Conservation (phyloP, 2,888 invertebrate genomes). For the Cerastis rubricosa region DNA sequence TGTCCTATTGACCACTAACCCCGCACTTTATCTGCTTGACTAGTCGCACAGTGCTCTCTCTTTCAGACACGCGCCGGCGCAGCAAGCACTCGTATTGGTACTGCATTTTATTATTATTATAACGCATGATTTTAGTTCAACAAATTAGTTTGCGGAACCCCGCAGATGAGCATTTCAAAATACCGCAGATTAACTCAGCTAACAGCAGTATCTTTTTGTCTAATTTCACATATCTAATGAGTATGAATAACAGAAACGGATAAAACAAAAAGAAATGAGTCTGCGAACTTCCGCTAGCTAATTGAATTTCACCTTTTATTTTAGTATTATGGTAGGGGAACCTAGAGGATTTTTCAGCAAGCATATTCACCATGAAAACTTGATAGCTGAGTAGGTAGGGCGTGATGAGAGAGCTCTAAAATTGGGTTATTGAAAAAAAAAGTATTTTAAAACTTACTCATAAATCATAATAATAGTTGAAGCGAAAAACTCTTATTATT, state of each 20-base stretch:
- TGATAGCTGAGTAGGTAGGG: not conserved
- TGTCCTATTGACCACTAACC: conserved; percentile 39
- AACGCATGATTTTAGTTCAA: conserved; percentile 54
- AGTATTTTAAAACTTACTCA: no score
- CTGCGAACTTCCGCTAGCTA: not conserved
- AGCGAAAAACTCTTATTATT: no score
- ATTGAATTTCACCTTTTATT: not conserved
- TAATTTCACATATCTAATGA: not conserved
- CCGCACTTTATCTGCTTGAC: conserved; percentile 73
- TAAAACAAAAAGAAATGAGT: not conserved
- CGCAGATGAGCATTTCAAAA: not conserved
- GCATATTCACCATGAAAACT: not conserved
- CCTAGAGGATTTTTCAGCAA: not conserved
- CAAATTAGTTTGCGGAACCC: not conserved
- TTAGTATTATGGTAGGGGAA: not conserved
- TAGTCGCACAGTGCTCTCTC: conserved; percentile 81
- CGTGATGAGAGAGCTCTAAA: not conserved
- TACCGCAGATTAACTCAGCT: not conserved
- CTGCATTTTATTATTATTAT: conserved; percentile 66
- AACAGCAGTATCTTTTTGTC: not conserved
- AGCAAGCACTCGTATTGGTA: conserved; percentile 70
- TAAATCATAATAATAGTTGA: no score
- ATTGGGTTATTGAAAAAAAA: no score
- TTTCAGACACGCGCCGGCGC: conserved; percentile 78
- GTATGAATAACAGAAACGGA: not conserved